A percentile compares a stretch with the other conserved stretches of the same genome.
These are phyloP conservation scores for Lepilemur septentrionalis DNA, from an alignment of 2,797 vertebrate genomes.

Conservation along the genomic window DNA sequence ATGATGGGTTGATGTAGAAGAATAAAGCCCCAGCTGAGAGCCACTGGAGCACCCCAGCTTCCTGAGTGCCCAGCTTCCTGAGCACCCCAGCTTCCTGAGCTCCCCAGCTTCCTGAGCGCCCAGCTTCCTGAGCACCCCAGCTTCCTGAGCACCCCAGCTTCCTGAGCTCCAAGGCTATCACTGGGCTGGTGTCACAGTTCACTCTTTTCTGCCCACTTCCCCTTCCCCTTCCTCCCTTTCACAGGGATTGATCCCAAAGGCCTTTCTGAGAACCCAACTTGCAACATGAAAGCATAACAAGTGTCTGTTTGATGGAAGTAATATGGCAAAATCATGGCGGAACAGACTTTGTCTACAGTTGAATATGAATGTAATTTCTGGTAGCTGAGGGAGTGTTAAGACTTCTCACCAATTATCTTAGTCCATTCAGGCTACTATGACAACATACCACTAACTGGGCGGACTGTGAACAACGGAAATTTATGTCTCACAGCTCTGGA, in stretches of 20 bases:
- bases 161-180: background rate
- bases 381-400: background rate
- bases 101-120: too few species aligned
- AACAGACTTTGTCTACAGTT: background rate
- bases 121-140: too few species aligned
- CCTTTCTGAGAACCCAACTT: background rate
- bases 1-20: background rate
- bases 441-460: background rate
- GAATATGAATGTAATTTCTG: background rate
- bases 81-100: too few species aligned
- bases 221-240: background rate
- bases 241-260: background rate
- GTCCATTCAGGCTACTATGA: background rate
- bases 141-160: too few species aligned
- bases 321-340: background rate
- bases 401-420: background rate
- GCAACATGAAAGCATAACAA: background rate
- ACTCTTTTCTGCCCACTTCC: background rate
- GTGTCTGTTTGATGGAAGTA: background rate
- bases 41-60: too few species aligned
- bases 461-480: background rate
- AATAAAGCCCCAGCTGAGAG: background rate
- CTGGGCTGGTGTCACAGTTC: accelerated
- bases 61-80: background rate
- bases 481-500: background rate